These are phyloP conservation scores for Stegana nigrithorax DNA, from an alignment of 2,888 invertebrate genomes.

Conservation along the genomic window DNA sequence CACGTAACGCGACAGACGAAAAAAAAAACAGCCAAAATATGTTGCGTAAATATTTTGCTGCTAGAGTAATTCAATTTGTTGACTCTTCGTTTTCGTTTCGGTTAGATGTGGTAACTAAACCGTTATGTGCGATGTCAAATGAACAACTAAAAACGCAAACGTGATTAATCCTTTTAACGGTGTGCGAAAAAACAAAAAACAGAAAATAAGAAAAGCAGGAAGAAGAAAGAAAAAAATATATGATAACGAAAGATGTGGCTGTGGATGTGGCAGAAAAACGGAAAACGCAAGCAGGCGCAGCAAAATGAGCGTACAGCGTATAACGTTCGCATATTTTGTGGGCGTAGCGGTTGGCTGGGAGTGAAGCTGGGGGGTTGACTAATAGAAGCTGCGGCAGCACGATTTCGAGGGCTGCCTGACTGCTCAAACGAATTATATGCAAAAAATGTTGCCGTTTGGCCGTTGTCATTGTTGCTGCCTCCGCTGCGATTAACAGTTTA, in stretches of 20 bases:
- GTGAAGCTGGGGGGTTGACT: background rate
- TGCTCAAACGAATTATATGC: background rate
- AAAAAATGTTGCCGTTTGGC: background rate
- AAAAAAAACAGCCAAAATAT: background rate
- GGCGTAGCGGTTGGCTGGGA: background rate
- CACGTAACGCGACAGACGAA: background rate
- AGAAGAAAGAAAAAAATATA: too few relatives aligned
- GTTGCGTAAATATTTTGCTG: conserved; percentile 16
- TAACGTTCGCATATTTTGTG: background rate
- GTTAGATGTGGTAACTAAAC: conserved; percentile 52
- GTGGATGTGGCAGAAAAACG: too few relatives aligned
- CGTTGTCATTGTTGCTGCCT: background rate
- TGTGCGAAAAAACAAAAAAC: conserved; percentile 31
- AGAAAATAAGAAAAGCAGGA: conserved; percentile 9
- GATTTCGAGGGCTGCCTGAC: too few relatives aligned
- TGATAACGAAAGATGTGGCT: too few relatives aligned
- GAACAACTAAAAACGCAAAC: conserved; percentile 57
- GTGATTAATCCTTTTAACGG: conserved; percentile 62
- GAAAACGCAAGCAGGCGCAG: conserved; percentile 1
- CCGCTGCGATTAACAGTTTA: conserved; percentile 7
- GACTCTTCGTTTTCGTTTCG: too few relatives aligned
- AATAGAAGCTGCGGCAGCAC: background rate
- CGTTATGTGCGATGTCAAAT: conserved; percentile 61
- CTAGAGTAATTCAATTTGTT: background rate
- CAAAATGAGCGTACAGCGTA: background rate